Evolutionary conservation across 2,797 vertebrate genomes (phyloP).

Genomic region (Enteromius afrohamiltoni): DNA sequence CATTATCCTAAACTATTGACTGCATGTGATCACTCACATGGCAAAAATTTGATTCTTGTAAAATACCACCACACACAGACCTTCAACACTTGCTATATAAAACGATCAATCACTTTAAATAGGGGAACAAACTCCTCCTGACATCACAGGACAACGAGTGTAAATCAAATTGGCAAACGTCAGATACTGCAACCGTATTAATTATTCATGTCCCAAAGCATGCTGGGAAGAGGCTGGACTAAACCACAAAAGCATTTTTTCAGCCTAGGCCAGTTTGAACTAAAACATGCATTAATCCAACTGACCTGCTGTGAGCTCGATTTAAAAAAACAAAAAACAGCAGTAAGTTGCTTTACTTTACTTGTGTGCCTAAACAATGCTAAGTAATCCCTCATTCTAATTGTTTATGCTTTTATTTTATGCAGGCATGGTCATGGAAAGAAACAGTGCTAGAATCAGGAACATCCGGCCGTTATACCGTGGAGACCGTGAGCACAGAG

Average conservation of each 20-base stretch:
- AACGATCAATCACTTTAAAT: conserved; percentile 31
- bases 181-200: neutral
- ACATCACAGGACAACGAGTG: conserved; percentile 23
- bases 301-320: conserved; percentile 15
- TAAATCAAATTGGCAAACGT: conserved; percentile 18
- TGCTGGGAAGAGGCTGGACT: conserved; percentile 24
- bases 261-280: neutral
- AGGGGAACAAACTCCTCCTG: conserved; percentile 22
- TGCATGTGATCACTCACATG: conserved; percentile 7
- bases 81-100: neutral
- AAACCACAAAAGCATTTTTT: conserved; percentile 22
- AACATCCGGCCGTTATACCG: conserved; percentile 95
- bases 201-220: conserved; percentile 22
- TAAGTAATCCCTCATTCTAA: neutral
- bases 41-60: neutral
- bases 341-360: neutral
- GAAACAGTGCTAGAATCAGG: conserved; percentile 97
- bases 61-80: conserved; percentile 31
- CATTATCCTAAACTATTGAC: neutral
- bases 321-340: neutral
- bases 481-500: conserved; percentile 96
- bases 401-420: neutral
- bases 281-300: neutral
- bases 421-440: conserved; percentile 99
- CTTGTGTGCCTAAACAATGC: conserved; percentile 23